Evolutionary conservation across 2,888 invertebrate genomes (phyloP).

Genomic region (Drosophila nigricruria): DNA sequence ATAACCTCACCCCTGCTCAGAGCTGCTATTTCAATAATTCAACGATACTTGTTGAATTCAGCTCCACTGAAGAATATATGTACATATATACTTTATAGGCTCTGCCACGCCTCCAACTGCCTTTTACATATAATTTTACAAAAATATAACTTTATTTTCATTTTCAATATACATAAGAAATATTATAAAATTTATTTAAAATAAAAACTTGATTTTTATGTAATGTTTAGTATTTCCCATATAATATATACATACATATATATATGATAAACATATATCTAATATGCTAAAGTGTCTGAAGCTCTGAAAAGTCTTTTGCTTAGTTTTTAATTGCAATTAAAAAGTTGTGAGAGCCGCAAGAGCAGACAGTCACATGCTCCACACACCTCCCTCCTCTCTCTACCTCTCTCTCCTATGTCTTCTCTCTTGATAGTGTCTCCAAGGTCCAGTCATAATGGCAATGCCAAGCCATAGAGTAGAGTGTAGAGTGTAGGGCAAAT

Average conservation of each 20-base stretch:
- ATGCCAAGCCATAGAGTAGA: conserved; percentile 33
- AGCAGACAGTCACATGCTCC: conserved; percentile 35
- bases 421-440: conserved; percentile 42
- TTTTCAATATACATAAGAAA: no score
- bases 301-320: conserved; percentile 48
- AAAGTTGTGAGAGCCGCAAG: conserved; percentile 60
- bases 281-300: neutral
- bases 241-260: neutral
- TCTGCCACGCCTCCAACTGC: no score
- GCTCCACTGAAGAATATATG: no score
- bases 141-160: no score
- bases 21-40: no score
- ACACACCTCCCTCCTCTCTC: neutral
- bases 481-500: neutral
- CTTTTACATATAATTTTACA: no score
- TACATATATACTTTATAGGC: no score
- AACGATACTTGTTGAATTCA: no score
- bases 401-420: neutral
- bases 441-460: conserved; percentile 73
- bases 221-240: neutral
- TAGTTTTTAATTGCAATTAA: conserved; percentile 78
- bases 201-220: neutral
- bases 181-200: no score
- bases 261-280: neutral
- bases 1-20: no score